A percentile compares a stretch with the other conserved stretches of the same genome.
Conservation (phyloP, 2,113 vertebrate species). For the Tamias sibiricus region DNA sequence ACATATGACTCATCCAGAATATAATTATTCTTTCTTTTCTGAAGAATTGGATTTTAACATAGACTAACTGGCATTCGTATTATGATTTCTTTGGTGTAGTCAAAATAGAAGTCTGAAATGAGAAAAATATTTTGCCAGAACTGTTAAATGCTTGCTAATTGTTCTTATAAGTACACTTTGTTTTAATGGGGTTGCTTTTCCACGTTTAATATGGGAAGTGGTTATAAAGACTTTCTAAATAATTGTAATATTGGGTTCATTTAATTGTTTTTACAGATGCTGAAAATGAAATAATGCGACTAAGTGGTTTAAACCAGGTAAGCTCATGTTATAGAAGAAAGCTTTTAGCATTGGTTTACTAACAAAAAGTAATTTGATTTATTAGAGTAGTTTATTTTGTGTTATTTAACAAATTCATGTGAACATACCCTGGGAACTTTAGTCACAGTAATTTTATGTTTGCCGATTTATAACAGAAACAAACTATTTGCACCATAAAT, state of each 20-base stretch:
- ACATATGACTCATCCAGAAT: constrained; percentile 22
- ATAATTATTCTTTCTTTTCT: constrained; percentile 16
- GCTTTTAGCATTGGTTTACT: constrained; percentile 36
- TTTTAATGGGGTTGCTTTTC: constrained; percentile 47
- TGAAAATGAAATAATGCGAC: constrained; percentile 91
- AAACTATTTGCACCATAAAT: constrained; percentile 13
- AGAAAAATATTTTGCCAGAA: constrained; percentile 36
- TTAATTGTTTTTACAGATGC: constrained; percentile 88
- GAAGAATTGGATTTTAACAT: constrained; percentile 14
- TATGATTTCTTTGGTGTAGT: constrained; percentile 36
- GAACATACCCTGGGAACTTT: constrained; percentile 37
- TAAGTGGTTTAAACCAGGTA: constrained; percentile 90
- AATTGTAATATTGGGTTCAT: constrained; percentile 69
- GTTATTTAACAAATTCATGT: neutral
- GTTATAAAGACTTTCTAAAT: constrained; percentile 54
- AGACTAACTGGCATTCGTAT: neutral
- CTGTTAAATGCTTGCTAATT: neutral
- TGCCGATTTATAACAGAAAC: neutral
- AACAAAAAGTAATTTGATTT: constrained; percentile 6
- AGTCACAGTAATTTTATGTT: constrained; percentile 22
- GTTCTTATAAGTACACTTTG: constrained; percentile 30
- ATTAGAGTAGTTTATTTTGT: constrained; percentile 41
- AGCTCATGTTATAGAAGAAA: constrained; percentile 71
- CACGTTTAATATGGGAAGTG: constrained; percentile 25
- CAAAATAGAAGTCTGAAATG: constrained; percentile 33